These are phyloP conservation scores for Neoitamus cyanurus DNA, from an alignment of 2,888 invertebrate genomes.

Conservation along the genomic window DNA sequence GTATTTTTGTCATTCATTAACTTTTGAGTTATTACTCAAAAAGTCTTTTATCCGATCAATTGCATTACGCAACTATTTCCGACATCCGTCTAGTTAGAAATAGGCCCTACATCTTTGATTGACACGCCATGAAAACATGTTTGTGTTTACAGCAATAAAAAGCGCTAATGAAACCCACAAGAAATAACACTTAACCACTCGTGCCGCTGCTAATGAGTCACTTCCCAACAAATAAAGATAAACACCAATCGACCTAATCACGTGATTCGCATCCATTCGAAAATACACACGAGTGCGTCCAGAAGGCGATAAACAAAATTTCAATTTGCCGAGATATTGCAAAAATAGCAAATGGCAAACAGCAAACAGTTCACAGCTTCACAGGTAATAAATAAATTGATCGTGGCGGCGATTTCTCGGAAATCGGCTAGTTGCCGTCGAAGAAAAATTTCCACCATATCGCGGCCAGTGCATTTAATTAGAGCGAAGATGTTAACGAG, in stretches of 20 bases:
- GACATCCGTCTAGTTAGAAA: not conserved
- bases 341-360: not conserved
- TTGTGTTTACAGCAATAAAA: not conserved
- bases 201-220: not conserved
- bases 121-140: not conserved
- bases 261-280: not conserved
- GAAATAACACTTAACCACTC: not conserved
- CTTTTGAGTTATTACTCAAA: too few relatives aligned
- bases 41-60: too few relatives aligned
- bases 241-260: not conserved
- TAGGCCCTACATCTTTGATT: not conserved
- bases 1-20: too few relatives aligned
- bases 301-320: not conserved
- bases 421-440: not conserved
- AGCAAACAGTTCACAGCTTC: not conserved
- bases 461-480: slow-evolving; percentile 15
- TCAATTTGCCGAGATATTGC: not conserved
- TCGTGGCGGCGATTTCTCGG: not conserved
- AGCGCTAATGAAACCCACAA: not conserved
- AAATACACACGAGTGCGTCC: not conserved
- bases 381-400: slow-evolving; percentile 1
- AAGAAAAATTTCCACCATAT: slow-evolving; percentile 25
- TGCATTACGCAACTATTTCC: too few relatives aligned
- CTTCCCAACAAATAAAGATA: not conserved
- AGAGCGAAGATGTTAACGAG: slow-evolving; percentile 16